These are phyloP conservation scores for Dreissena rostriformis DNA, from an alignment of 1,140 invertebrate species.

Conservation along the genomic window DNA sequence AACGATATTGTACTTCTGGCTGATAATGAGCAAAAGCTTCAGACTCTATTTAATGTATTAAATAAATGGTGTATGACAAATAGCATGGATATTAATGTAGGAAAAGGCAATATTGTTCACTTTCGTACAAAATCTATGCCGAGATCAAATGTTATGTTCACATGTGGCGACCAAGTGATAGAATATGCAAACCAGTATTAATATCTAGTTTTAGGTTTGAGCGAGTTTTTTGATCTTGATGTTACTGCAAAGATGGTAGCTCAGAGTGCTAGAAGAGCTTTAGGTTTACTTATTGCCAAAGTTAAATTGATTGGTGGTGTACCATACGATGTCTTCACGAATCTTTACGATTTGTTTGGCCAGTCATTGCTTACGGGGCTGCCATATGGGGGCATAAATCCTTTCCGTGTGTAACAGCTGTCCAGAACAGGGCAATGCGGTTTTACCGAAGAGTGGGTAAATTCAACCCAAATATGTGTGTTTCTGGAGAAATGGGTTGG, in stretches of 20 bases:
- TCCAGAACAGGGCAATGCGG: slow-evolving; percentile 30
- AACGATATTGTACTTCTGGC: slow-evolving; percentile 46
- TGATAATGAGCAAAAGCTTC: slow-evolving; percentile 17
- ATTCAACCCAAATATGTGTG: slow-evolving; percentile 20
- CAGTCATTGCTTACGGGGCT: slow-evolving; percentile 16
- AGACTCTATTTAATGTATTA: slow-evolving; percentile 18
- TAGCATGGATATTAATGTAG: slow-evolving; percentile 24
- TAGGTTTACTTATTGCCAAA: slow-evolving; percentile 23
- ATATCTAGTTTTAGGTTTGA: slow-evolving; percentile 24
- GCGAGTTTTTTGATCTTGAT: not conserved
- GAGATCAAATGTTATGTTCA: slow-evolving; percentile 22
- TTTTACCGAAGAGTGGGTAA: slow-evolving; percentile 29
- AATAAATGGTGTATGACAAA: slow-evolving; percentile 23
- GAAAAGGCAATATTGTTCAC: slow-evolving; percentile 39
- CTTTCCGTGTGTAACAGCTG: slow-evolving; percentile 17
- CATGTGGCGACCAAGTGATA: slow-evolving; percentile 4
- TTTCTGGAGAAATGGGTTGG: slow-evolving; percentile 38
- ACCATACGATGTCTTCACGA: slow-evolving; percentile 24
- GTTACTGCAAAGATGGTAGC: slow-evolving; percentile 10
- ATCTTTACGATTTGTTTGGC: slow-evolving; percentile 41
- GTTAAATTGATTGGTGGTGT: slow-evolving; percentile 9
- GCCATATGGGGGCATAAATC: slow-evolving; percentile 25
- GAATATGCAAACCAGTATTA: not conserved
- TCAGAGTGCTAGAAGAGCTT: slow-evolving; percentile 29
- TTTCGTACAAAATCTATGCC: not conserved